Evolutionary conservation across 2,113 vertebrate species (phyloP), one percentile per base, ranked within the genome.

Genomic region (Steatornis caripensis): DNA sequence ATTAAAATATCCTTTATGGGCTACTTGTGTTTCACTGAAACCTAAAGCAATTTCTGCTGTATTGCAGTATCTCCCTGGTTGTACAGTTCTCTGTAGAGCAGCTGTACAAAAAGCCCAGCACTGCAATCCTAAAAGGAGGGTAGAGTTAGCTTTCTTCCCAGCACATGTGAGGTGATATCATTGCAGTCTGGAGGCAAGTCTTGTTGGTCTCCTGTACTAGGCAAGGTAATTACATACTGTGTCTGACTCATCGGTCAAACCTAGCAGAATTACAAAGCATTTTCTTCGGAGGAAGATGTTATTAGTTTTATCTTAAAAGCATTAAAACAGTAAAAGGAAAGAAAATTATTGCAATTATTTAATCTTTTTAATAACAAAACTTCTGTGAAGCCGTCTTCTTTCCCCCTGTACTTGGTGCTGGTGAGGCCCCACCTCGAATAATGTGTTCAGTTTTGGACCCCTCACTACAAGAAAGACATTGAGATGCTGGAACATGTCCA

Each of bases 11-110:
- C 23, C 10, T 58, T 80, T 60, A 11, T 36, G 36, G 20, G 8
- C 55, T 84, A 13, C 26, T 41, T 55, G 5, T 39, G 7, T 70
- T 43, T 81, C 39, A 51, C n/a, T 75, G 78, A 84, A 91, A 64
- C 26, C 49, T 37, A 71, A 34, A 84, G 53, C 27, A 57, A 10
- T 48, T 87, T 76, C 57, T 87, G 45, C 41, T 43, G 11, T 54
- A 15, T 32, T 66, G 19, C 2, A 8, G 0, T 57, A 29, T 65
- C 26, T 69, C 51, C 32, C 8, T 1, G 1, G 27, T 3, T 32
- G 15, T 57, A 55, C 53, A 82, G 4, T 36, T 87, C 74, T 64
- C 30, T 10, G 9, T 46, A 26, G 37, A 74, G 27, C 5, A 81
- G n/a, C 46, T 62, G 23, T 55, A 29, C 29, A 6, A n/a, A 68